These are phyloP conservation scores for Dolomedes plantarius DNA, from an alignment of 2,888 invertebrate genomes.

Conservation along the genomic window DNA sequence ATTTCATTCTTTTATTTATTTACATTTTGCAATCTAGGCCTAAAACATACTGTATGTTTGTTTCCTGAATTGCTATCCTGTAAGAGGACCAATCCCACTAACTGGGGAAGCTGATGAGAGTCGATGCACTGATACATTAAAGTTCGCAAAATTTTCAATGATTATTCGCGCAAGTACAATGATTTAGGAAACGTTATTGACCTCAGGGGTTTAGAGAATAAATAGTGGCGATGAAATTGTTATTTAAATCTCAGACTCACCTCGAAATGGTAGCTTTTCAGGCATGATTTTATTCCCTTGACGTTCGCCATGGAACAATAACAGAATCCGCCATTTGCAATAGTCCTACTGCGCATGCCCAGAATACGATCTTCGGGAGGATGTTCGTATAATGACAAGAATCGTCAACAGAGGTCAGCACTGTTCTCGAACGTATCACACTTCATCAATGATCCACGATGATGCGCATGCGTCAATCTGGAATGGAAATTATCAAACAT, in stretches of 20 bases:
- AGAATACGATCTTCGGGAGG: conserved; percentile 71
- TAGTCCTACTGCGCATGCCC: conserved; percentile 79
- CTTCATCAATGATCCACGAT: conserved; percentile 7
- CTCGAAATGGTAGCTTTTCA: conserved; percentile 78
- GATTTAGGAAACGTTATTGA: not conserved
- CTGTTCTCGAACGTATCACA: conserved; percentile 46
- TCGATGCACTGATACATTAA: conserved; percentile 69
- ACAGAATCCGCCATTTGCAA: conserved; percentile 99
- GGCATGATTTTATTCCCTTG: conserved; percentile 79
- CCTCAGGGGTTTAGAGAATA: conserved; percentile 13
- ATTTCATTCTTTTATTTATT: not conserved
- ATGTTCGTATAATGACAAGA: conserved; percentile 68
- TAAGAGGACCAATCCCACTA: conserved; percentile 66
- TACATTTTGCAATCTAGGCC: conserved; percentile 25
- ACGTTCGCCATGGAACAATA: conserved; percentile 94
- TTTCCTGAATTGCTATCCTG: conserved; percentile 63
- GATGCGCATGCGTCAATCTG: conserved; percentile 49
- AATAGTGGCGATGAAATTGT: conserved; percentile 40
- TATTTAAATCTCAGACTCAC: conserved; percentile 75
- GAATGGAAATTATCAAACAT: too few relatives aligned
- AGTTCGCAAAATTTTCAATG: conserved; percentile 38
- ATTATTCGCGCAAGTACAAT: not conserved
- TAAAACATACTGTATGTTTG: conserved; percentile 50
- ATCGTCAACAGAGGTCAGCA: conserved; percentile 66
- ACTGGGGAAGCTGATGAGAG: conserved; percentile 69